Base-by-base conservation (phyloP, 1,140 invertebrate species). In the Semibalanus balanoides region DNA sequence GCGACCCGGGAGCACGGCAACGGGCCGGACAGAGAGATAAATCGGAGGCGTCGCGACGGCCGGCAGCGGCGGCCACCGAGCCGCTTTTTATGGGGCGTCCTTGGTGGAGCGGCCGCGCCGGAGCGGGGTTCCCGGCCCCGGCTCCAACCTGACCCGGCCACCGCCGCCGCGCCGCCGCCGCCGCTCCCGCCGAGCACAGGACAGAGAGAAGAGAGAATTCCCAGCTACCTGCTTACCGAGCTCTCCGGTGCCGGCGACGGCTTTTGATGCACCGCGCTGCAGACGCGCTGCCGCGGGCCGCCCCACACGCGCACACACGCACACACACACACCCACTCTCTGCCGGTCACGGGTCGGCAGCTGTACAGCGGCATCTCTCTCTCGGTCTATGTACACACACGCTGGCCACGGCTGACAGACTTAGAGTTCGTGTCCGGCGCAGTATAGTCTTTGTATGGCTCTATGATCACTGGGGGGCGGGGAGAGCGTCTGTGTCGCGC, bases 401-500 rank as follows among this genome's bases (percentile, higher is more conserved):
- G 51, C 51, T 14, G 51, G 51, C 51, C 14, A 40, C 35, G 14
- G 51, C 51, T n/a, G n/a, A 19, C 51, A 14, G 51, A 64, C 51
- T 64, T 25, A 64, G 51, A 14, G 51, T 25, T 64, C 11, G 51
- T 25, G 51, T 74, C 76, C 43, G 64, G 76, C 70, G 43, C 73
- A 76, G 73, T 76, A 76, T 74, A 76, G 76, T 74, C 76, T 72
- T 76, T 74, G 74, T 72, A 71, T 74, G 71, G 75, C 35, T 43
- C 30, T 35, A 40, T 71, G 64, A 40, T 43, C 35, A 69, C 35
- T 64, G 51, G 51, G 40, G 27, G 40, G 43, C 30, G 74, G 64
- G 71, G 64, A 30, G 29, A n/a, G 76, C 76, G 72, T 71, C 71
- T 64, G 70, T 74, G 29, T 74, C 73, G 72, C 73, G 29, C 70